These are phyloP conservation scores for Hybognathus amarus DNA, from an alignment of 2,797 vertebrate genomes.

Conservation along the genomic window DNA sequence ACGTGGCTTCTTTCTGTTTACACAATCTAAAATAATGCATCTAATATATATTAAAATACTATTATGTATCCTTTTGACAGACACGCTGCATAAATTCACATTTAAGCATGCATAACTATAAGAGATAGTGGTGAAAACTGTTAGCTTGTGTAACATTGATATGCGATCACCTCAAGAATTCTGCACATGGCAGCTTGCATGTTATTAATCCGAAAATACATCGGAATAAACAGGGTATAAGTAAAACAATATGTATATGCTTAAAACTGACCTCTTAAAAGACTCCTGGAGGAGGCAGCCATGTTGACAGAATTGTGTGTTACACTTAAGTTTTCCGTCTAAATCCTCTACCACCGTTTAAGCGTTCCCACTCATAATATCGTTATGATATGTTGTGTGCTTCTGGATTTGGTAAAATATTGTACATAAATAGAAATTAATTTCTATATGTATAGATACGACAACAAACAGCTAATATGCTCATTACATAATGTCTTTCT, in stretches of 20 bases:
- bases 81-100: background rate
- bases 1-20: background rate
- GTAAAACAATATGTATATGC: background rate
- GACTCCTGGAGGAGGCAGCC: conserved; percentile 67
- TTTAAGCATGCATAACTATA: background rate
- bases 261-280: conserved; percentile 75
- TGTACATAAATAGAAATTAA: background rate
- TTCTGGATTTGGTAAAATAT: background rate
- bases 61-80: background rate
- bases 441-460: background rate
- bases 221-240: background rate
- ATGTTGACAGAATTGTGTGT: conserved; percentile 63
- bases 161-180: background rate
- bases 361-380: conserved; percentile 37
- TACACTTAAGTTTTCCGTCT: conserved; percentile 52
- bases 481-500: too few relatives aligned
- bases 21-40: background rate
- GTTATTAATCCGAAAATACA: background rate
- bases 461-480: background rate
- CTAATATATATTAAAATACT: background rate
- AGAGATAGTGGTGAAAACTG: background rate
- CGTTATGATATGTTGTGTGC: background rate
- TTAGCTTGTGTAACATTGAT: background rate
- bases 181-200: too few relatives aligned
- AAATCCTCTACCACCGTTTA: conserved; percentile 50